These are phyloP conservation scores for Hoplostethus mediterraneus DNA, from an alignment of 2,797 vertebrate genomes.

Conservation along the genomic window DNA sequence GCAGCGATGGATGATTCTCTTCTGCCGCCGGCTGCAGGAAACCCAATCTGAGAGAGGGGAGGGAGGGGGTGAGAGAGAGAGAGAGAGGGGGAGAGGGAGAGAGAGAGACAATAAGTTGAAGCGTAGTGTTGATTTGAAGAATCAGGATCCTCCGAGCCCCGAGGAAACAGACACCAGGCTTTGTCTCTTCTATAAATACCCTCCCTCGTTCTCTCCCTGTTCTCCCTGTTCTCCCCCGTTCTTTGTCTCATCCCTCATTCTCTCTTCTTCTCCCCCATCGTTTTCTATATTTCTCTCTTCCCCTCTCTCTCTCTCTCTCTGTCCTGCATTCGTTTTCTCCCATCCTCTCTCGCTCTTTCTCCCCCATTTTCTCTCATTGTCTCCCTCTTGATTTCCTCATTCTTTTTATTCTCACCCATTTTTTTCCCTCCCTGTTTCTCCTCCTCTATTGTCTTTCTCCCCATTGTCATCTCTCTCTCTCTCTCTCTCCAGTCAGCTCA, in stretches of 20 bases:
- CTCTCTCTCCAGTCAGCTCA: background rate
- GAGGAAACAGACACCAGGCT: slow-evolving; percentile 77
- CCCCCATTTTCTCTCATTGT: no score
- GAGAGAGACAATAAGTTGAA: slow-evolving; percentile 66
- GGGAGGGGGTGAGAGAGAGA: slow-evolving; percentile 13
- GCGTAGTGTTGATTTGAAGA: slow-evolving; percentile 68
- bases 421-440: background rate
- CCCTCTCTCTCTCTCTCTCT: background rate
- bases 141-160: slow-evolving; percentile 66
- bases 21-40: slow-evolving; percentile 69
- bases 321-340: background rate
- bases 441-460: background rate
- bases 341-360: background rate
- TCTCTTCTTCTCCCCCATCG: background rate
- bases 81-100: background rate
- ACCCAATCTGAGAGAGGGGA: slow-evolving; percentile 60
- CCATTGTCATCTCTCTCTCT: background rate
- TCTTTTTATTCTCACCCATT: background rate
- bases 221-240: background rate
- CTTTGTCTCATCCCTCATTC: no score
- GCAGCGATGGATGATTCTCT: slow-evolving; percentile 55
- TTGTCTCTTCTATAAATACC: slow-evolving; percentile 86
- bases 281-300: no score
- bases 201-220: background rate
- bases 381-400: background rate